Conservation (phyloP, 2,113 vertebrate genomes). For the Ictalurus furcatus region DNA sequence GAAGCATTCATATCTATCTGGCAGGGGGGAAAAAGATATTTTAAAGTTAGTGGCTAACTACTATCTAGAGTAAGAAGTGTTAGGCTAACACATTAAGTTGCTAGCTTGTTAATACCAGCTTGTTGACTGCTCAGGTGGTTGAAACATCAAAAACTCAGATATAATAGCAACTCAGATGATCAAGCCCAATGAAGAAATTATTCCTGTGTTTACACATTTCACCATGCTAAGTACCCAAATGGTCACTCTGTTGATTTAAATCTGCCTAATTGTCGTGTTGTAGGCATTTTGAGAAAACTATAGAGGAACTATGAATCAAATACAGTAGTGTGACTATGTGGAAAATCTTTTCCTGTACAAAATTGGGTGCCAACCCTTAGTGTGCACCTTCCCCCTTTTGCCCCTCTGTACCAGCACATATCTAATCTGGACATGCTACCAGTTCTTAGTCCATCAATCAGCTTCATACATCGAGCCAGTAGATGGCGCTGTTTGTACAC, state of each 20-base stretch:
- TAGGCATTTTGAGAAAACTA: background rate
- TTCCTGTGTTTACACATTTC: background rate
- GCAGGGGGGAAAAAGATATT: background rate
- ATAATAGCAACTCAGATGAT: background rate
- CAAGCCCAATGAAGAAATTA: background rate
- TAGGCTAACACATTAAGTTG: background rate
- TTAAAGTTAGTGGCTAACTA: background rate
- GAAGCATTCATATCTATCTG: background rate
- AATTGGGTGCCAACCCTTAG: background rate
- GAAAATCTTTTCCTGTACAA: background rate
- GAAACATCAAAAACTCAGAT: background rate
- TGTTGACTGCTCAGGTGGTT: background rate
- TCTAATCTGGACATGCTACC: background rate
- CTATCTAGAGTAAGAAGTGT: background rate
- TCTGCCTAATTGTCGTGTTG: background rate
- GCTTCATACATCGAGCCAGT: background rate
- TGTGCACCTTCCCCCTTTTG: background rate
- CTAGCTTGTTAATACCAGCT: background rate
- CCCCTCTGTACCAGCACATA: background rate
- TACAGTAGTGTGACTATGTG: background rate
- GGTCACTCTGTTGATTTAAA: background rate
- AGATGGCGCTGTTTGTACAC: background rate
- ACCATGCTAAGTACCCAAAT: background rate
- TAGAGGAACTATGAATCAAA: background rate
- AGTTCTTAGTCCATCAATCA: background rate